Conservation (phyloP, 2,888 invertebrate species). For the Sminthurides aquaticus region DNA sequence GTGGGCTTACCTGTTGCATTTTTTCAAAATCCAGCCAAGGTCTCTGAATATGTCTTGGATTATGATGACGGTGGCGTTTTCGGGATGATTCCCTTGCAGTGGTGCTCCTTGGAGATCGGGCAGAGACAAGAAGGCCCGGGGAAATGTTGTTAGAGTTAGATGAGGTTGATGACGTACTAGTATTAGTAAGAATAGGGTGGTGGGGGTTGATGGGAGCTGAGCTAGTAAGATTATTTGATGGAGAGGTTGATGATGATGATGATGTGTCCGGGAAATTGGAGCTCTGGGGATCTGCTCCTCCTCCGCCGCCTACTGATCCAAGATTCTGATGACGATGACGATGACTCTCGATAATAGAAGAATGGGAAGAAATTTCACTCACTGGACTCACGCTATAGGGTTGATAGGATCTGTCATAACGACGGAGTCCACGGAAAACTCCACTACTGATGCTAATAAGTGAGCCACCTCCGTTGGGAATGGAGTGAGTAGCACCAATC, state of each 20-base stretch:
- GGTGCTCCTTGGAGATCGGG: conserved; percentile 22
- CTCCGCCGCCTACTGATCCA: background rate
- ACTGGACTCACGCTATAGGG: background rate
- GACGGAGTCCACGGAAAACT: conserved; percentile 42
- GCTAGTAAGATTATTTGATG: too few species aligned
- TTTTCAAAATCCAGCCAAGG: conserved; percentile 93
- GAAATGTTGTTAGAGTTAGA: conserved; percentile 1
- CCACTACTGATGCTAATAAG: conserved; percentile 38
- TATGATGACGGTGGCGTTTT: conserved; percentile 55
- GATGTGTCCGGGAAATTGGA: conserved; percentile 40
- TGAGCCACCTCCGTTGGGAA: conserved; percentile 30
- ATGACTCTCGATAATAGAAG: background rate
- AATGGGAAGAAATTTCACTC: background rate
- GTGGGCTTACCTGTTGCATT: conserved; percentile 89
- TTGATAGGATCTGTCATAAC: conserved; percentile 21
- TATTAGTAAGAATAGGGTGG: too few species aligned
- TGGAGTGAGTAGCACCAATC: conserved; percentile 4
- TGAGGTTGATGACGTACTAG: conserved; percentile 16
- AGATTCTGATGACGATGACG: conserved; percentile 28
- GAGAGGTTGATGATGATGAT: conserved; percentile 49
- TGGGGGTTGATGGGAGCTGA: conserved; percentile 46
- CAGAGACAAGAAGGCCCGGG: conserved; percentile 19
- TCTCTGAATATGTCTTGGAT: conserved; percentile 60
- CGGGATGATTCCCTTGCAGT: conserved; percentile 49
- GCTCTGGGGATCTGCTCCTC: background rate